Evolutionary conservation across 2,888 invertebrate genomes (phyloP).

Genomic region (Eurytoma californica): DNA sequence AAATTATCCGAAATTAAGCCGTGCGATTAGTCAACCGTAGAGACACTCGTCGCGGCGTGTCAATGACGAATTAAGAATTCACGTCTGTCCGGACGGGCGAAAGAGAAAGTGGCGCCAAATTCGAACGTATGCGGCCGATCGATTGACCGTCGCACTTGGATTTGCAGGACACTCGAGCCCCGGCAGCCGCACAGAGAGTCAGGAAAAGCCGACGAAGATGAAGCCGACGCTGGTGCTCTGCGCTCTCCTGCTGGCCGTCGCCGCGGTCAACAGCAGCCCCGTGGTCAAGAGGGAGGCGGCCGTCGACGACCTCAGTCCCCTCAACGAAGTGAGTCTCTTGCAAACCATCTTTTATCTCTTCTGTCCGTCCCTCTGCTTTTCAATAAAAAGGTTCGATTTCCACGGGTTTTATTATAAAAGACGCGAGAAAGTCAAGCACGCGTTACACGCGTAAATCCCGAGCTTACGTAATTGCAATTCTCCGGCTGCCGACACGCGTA

Average conservation of each 20-base stretch:
- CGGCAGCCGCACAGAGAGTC: not conserved
- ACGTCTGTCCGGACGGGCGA: not conserved
- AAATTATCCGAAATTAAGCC: too few relatives aligned
- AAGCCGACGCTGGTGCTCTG: slow-evolving; percentile 63
- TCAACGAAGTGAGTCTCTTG: slow-evolving; percentile 70
- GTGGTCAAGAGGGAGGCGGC: slow-evolving; percentile 67
- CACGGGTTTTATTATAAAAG: slow-evolving; percentile 23
- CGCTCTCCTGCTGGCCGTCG: slow-evolving; percentile 61
- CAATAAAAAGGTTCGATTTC: slow-evolving; percentile 44
- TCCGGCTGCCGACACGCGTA: too few relatives aligned
- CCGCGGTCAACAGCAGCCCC: slow-evolving; percentile 63
- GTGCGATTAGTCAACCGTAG: too few relatives aligned
- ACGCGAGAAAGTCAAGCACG: slow-evolving; percentile 34
- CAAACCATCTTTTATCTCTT: not conserved
- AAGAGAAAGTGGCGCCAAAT: slow-evolving; percentile 54
- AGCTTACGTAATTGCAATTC: not conserved
- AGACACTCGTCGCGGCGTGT: not conserved
- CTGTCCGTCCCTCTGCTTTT: slow-evolving; percentile 32
- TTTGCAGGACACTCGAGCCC: too few relatives aligned
- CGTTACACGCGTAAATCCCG: slow-evolving; percentile 20
- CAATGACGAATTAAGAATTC: slow-evolving; percentile 32
- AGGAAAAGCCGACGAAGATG: slow-evolving; percentile 59
- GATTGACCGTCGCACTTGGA: too few relatives aligned
- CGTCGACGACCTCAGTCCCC: slow-evolving; percentile 68
- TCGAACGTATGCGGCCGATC: not conserved